A percentile compares a stretch with the other conserved stretches of the same genome.
These are phyloP conservation scores for Indicator indicator DNA, from an alignment of 2,113 vertebrate genomes.

Conservation along the genomic window DNA sequence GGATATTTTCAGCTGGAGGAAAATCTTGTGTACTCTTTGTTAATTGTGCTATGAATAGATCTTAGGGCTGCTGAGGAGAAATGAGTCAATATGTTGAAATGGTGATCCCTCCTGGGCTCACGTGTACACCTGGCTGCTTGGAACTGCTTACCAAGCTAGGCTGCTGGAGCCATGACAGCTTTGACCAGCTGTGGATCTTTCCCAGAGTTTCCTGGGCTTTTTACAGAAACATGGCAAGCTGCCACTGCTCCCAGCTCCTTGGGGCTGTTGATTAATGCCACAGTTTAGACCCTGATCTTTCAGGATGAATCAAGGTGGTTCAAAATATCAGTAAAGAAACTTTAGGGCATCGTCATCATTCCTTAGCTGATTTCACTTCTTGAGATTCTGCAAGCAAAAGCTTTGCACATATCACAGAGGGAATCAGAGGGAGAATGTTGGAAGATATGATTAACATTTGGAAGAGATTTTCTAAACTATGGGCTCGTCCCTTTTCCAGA, in stretches of 20 bases:
- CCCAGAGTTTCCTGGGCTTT: conserved; percentile 39
- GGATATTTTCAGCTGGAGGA: conserved; percentile 25
- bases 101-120: conserved; percentile 22
- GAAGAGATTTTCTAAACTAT: neutral
- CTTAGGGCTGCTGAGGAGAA: conserved; percentile 16
- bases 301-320: neutral
- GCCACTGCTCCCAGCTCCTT: conserved; percentile 11
- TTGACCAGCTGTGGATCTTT: conserved; percentile 28
- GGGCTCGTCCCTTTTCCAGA: neutral
- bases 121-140: conserved; percentile 41
- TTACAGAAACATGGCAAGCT: neutral
- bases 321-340: neutral
- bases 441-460: neutral
- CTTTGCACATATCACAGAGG: neutral
- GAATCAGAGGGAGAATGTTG: neutral
- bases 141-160: conserved; percentile 33
- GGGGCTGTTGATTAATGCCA: neutral
- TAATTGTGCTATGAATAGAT: conserved; percentile 52
- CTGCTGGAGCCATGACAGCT: conserved; percentile 30
- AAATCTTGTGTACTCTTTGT: conserved; percentile 32
- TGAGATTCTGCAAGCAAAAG: neutral
- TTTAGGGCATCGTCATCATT: neutral
- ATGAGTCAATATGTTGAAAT: neutral
- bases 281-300: neutral
- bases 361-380: neutral